Evolutionary conservation across 1,140 invertebrate species (phyloP).

Genomic region (Caenorhabditis inopinata): DNA sequence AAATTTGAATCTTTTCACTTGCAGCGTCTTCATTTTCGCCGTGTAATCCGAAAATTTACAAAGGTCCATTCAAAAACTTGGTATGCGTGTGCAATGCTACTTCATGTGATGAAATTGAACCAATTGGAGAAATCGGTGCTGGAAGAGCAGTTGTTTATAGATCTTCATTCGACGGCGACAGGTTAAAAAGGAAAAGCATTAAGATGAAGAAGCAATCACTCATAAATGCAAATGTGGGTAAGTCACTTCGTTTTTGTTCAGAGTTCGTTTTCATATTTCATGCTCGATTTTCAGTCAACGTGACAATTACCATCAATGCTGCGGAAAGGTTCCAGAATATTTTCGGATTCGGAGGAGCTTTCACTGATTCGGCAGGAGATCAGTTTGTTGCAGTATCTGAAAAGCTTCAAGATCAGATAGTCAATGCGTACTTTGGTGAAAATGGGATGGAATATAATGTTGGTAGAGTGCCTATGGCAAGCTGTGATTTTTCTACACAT

Average conservation of each 20-base stretch:
- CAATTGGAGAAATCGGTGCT: background rate
- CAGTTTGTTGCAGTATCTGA: slow-evolving; percentile 65
- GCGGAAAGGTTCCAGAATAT: slow-evolving; percentile 46
- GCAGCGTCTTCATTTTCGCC: background rate
- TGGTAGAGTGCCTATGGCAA: slow-evolving; percentile 79
- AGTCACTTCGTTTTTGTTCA: too few species aligned
- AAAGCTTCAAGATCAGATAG: slow-evolving; percentile 57
- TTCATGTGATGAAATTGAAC: slow-evolving; percentile 28
- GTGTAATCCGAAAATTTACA: slow-evolving; percentile 3
- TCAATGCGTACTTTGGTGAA: slow-evolving; percentile 64
- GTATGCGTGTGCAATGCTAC: slow-evolving; percentile 42
- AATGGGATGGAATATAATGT: slow-evolving; percentile 75
- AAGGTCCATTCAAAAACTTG: background rate
- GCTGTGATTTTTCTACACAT: slow-evolving; percentile 76
- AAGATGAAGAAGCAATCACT: background rate
- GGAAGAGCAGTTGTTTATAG: slow-evolving; percentile 1
- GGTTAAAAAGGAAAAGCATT: background rate
- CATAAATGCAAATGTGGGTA: background rate
- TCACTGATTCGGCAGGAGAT: slow-evolving; percentile 68
- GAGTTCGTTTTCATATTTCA: too few species aligned
- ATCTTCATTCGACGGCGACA: slow-evolving; percentile 13
- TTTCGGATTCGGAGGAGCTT: slow-evolving; percentile 67
- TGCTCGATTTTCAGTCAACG: background rate
- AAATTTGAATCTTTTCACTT: too few species aligned
- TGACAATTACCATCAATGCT: slow-evolving; percentile 5